These are phyloP conservation scores for Hypolimnas misippus DNA, from an alignment of 2,888 invertebrate species.

Conservation along the genomic window DNA sequence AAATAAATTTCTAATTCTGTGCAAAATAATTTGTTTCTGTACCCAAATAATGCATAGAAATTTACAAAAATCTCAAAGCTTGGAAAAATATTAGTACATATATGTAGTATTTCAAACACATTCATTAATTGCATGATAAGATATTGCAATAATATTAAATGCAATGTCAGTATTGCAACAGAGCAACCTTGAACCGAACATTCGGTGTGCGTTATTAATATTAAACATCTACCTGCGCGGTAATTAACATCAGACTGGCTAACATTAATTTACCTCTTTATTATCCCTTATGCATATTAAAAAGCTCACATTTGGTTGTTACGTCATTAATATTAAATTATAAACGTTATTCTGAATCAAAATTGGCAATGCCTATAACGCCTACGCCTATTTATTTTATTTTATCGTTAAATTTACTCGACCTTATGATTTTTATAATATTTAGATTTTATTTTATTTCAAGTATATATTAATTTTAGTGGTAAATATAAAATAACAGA, in stretches of 20 bases:
- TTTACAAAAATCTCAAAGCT: no score
- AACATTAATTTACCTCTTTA: conserved; percentile 21
- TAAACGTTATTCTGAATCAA: background rate
- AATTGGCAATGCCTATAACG: background rate
- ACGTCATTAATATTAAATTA: background rate
- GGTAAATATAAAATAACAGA: no score
- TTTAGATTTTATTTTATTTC: no score
- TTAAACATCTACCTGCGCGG: conserved; percentile 15
- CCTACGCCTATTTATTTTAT: conserved; percentile 8
- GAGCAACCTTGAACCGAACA: conserved; percentile 54
- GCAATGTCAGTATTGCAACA: conserved; percentile 47
- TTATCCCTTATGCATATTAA: conserved; percentile 12
- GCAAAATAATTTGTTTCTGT: no score
- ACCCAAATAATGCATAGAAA: no score
- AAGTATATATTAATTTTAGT: no score
- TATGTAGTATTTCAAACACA: background rate
- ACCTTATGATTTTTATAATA: no score
- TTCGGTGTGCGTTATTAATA: conserved; percentile 42
- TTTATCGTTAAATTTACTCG: no score
- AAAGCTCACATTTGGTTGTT: conserved; percentile 18
- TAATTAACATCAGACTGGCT: conserved; percentile 14
- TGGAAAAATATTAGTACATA: no score
- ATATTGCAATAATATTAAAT: conserved; percentile 47
- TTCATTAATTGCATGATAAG: background rate
- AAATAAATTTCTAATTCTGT: no score